Percentiles rank a stretch among this genome's conserved stretches.
Evolutionary conservation across 2,113 vertebrate species (phyloP).

Genomic region (Acinonyx jubatus): DNA sequence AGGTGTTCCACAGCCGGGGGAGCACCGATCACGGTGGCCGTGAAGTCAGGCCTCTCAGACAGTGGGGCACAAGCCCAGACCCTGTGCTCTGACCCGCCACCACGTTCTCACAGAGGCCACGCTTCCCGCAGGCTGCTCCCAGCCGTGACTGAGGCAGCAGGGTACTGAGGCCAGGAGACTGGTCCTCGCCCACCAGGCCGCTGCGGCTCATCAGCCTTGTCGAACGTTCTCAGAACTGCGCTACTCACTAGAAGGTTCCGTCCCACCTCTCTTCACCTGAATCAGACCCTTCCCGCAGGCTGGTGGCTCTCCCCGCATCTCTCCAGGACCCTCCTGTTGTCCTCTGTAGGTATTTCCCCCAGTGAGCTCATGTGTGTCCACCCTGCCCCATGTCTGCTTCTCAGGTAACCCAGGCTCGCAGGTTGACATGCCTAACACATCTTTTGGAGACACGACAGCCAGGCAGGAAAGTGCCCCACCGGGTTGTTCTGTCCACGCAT

Average conservation of each 20-base stretch:
- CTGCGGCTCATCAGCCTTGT: background rate
- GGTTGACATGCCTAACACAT: background rate
- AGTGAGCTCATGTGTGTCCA: fast-evolving
- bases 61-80: fast-evolving
- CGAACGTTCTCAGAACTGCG: background rate
- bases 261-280: background rate
- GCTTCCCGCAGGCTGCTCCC: background rate
- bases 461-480: background rate
- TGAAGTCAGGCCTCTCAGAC: background rate
- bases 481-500: background rate
- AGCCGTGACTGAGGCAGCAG: background rate
- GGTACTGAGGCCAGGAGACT: background rate
- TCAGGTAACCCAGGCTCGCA: background rate
- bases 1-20: fast-evolving
- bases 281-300: background rate
- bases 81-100: background rate
- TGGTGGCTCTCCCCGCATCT: fast-evolving
- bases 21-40: fast-evolving
- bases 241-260: background rate
- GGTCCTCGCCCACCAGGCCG: background rate
- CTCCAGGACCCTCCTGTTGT: background rate
- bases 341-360: background rate
- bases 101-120: fast-evolving
- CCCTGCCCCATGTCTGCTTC: background rate
- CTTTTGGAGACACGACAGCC: background rate